A percentile compares a stretch with the other conserved stretches of the same genome.
phyloP scores from a whole-genome alignment of 2,113 vertebrate genomes.

The Plectropomus leopardus region DNA sequence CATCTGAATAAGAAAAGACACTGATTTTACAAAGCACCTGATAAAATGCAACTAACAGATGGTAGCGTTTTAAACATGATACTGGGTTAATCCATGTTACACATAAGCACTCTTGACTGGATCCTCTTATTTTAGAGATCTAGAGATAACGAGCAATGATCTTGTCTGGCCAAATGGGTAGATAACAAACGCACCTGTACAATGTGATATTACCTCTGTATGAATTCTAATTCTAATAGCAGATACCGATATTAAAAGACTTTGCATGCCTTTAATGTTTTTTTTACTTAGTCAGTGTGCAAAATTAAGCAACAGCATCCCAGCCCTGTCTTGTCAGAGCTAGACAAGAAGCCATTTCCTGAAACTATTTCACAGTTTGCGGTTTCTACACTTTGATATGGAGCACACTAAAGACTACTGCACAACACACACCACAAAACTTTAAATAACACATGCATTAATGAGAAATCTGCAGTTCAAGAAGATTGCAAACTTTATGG shows the following conservation, averaged over 20 bases:
- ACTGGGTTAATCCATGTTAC: constrained; percentile 33
- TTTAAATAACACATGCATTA: not conserved
- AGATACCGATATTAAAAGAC: not conserved
- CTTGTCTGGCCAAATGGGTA: not conserved
- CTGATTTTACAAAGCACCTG: constrained; percentile 5
- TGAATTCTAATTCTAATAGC: not conserved
- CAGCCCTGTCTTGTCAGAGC: constrained; percentile 42
- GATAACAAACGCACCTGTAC: no score
- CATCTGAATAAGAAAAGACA: not conserved
- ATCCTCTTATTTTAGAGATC: constrained; percentile 1
- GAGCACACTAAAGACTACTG: not conserved
- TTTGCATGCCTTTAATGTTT: not conserved
- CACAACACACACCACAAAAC: not conserved
- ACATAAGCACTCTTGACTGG: constrained; percentile 21
- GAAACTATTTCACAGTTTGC: constrained; percentile 39
- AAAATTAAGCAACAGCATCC: constrained; percentile 27
- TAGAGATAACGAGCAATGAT: not conserved
- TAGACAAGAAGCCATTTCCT: constrained; percentile 59
- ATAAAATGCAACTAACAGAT: constrained; percentile 5
- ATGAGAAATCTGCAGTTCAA: no score
- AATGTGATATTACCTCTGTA: not conserved
- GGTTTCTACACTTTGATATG: constrained; percentile 21
- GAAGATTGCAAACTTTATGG: not conserved
- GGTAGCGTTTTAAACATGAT: constrained; percentile 2
- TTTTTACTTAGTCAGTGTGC: not conserved